Evolutionary conservation across 2,113 vertebrate species (phyloP).

Genomic region (Rhinichthys klamathensis): DNA sequence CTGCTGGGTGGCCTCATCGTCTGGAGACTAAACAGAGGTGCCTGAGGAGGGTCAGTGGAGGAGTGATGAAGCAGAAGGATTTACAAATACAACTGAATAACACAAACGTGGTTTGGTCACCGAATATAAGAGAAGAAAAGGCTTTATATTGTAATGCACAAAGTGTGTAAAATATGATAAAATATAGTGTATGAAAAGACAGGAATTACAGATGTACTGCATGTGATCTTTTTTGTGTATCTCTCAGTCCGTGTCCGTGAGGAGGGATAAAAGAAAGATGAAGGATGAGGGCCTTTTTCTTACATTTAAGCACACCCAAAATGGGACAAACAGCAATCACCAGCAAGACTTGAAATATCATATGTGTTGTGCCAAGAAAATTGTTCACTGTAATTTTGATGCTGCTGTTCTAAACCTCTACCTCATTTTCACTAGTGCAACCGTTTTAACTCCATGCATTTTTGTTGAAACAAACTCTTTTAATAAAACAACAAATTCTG

Average conservation of each 20-base stretch:
- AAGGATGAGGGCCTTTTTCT: not conserved
- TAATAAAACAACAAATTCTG: too few relatives aligned
- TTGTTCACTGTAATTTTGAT: not conserved
- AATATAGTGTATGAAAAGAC: not conserved
- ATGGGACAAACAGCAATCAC: not conserved
- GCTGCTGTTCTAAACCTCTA: not conserved
- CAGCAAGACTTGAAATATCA: not conserved
- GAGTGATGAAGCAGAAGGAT: not conserved
- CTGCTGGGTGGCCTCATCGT: conserved; percentile 35
- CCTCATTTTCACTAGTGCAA: not conserved
- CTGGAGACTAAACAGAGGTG: conserved; percentile 37
- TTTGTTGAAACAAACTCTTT: too few relatives aligned
- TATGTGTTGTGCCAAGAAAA: not conserved
- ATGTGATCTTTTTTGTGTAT: not conserved
- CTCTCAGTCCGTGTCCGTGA: not conserved
- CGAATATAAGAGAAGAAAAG: not conserved
- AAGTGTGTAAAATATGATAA: not conserved
- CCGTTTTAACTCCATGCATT: too few relatives aligned
- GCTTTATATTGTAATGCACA: not conserved
- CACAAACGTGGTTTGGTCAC: not conserved
- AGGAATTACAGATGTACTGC: not conserved
- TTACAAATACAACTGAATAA: not conserved
- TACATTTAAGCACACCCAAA: not conserved
- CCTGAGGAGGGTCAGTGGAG: conserved; percentile 1
- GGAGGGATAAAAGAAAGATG: not conserved